A percentile compares a stretch with the other conserved stretches of the same genome.
Evolutionary conservation across 2,888 invertebrate species (phyloP).

Genomic region (Stramonita haemastoma): DNA sequence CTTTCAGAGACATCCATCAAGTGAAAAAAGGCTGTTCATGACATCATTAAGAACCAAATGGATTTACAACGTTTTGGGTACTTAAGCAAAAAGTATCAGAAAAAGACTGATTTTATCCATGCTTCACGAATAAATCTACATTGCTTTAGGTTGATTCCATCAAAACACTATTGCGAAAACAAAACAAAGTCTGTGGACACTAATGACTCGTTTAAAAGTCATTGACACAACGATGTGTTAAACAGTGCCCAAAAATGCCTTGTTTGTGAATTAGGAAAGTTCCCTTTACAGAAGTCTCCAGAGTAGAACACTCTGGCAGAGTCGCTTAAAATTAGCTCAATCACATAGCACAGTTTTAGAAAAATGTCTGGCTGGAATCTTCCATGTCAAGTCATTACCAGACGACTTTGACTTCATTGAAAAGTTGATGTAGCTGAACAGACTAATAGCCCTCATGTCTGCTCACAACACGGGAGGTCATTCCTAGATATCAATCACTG

Average conservation of each 20-base stretch:
- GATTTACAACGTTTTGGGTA: background rate
- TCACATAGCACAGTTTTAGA: conserved; percentile 5
- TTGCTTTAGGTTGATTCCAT: background rate
- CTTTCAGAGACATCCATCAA: background rate
- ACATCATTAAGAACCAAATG: background rate
- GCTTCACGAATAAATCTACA: background rate
- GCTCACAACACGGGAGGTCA: too few species aligned
- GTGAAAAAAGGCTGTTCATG: too few species aligned
- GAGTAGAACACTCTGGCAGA: background rate
- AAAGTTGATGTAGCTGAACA: too few species aligned
- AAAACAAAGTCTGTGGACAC: background rate
- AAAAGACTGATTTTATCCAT: background rate
- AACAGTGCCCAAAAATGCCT: background rate
- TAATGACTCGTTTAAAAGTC: background rate
- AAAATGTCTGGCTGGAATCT: background rate
- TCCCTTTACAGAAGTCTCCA: too few species aligned
- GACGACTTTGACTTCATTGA: background rate
- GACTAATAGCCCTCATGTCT: too few species aligned
- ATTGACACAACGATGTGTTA: background rate
- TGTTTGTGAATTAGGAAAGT: too few species aligned
- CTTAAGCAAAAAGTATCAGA: background rate
- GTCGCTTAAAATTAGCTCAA: conserved; percentile 21
- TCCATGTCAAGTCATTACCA: background rate
- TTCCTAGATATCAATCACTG: too few species aligned
- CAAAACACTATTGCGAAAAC: background rate